phyloP scores from a whole-genome alignment of 1,140 invertebrate genomes.

The Bombus pyrosoma region DNA sequence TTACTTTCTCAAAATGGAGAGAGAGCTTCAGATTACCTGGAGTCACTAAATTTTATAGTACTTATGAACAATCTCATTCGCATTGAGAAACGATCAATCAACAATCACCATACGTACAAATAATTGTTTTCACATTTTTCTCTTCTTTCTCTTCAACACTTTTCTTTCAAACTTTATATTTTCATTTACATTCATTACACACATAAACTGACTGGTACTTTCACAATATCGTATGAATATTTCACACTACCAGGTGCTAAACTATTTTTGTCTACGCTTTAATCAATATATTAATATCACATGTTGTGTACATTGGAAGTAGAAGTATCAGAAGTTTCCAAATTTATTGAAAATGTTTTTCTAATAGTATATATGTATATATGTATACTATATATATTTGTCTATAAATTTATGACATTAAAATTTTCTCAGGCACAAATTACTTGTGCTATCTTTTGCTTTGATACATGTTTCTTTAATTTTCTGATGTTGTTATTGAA shows the following conservation, averaged over 20 bases:
- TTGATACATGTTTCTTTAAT: constrained; percentile 41
- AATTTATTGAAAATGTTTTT: constrained; percentile 37
- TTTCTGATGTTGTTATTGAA: constrained; percentile 8
- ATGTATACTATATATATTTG: constrained; percentile 1
- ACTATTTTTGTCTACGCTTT: constrained; percentile 32
- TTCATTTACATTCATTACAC: constrained; percentile 46
- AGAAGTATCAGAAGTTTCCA: constrained; percentile 53
- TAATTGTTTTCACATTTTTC: constrained; percentile 34
- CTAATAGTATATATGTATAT: constrained; percentile 23
- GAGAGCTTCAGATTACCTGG: constrained; percentile 1
- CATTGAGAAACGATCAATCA: constrained; percentile 54
- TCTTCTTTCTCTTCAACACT: constrained; percentile 12
- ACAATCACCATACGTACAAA: constrained; percentile 54
- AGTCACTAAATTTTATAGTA: constrained; percentile 30
- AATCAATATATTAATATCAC: constrained; percentile 54
- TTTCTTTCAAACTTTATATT: constrained; percentile 26
- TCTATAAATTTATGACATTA: constrained; percentile 49
- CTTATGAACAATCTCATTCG: constrained; percentile 36
- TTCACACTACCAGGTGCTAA: constrained; percentile 28
- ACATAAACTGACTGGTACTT: constrained; percentile 40
- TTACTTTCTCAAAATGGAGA: constrained; percentile 26
- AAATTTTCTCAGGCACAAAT: constrained; percentile 48
- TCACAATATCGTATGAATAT: constrained; percentile 23
- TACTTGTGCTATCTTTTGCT: constrained; percentile 28
- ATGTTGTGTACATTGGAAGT: constrained; percentile 58